Evolutionary conservation across 1,140 invertebrate genomes (phyloP), one percentile per base, ranked within the genome.

Genomic region (Macrocentrus cingulum): DNA sequence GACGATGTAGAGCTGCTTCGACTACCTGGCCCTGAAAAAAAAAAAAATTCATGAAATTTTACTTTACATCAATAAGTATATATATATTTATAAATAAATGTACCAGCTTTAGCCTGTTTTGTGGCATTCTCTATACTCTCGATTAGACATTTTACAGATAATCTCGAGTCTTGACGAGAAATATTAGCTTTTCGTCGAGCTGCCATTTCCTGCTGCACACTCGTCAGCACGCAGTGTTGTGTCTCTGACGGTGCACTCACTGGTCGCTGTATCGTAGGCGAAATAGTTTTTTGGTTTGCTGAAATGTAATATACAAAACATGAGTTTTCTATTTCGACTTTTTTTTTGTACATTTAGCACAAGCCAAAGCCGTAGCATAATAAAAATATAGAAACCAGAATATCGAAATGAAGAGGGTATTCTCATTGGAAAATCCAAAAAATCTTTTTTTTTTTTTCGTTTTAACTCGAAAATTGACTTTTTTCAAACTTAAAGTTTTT

Each of bases 101-200:
- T 71, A 80, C 86, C 83, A 60, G 87, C 83, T 79, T 91, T 91
- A 8, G 89, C 87, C 64, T 91, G 89, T 74, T 92, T 92, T n/a
- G 88, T 88, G 7, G 86, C 87, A 73, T 91, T 92, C 74, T 96
- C 93, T 41, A 96, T 94, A 61, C 90, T 91, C 66, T 94, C 90
- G 53, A 96, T 94, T 2, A 96, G 78, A 42, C 88, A 91, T 72
- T 94, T 94, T 1, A 96, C 93, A 0, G 91, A 93, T 2, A 93
- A 80, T 29, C 91, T 84, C 19, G 88, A 91, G 66, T 91, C 90
- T 72, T 91, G 88, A 0, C 88, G 81, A 42, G 78, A 81, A 34
- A 87, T 76, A 22, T 78, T 82, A 13, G 82, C 77, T 69, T 87
- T 87, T 44, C 86, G 76, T 56, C 85, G 69, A 9, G 81, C 75